Evolutionary conservation across 2,113 vertebrate genomes (phyloP).

Genomic region (Ciconia boyciana): DNA sequence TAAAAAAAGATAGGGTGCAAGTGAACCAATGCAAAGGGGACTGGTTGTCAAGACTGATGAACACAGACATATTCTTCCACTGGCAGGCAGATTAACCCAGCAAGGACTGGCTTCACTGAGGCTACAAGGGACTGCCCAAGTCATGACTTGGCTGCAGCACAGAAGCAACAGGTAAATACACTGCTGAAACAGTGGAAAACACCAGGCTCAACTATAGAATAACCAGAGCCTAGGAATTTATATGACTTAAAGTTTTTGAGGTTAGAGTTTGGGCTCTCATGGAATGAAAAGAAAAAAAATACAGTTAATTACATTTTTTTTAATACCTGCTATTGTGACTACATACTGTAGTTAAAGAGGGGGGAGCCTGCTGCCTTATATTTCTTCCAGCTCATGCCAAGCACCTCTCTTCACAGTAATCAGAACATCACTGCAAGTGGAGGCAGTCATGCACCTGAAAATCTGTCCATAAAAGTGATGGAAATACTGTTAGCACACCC

Average conservation of each 20-base stretch:
- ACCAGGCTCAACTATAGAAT: neutral
- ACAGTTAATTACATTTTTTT: neutral
- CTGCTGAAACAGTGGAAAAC: neutral
- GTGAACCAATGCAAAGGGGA: neutral
- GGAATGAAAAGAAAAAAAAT: neutral
- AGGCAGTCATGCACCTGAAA: neutral
- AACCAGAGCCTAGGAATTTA: neutral
- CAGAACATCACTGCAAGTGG: neutral
- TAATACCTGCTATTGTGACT: neutral
- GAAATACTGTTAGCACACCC: neutral
- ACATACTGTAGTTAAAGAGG: neutral
- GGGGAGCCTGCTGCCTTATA: neutral
- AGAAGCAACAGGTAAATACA: neutral
- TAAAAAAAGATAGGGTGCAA: neutral
- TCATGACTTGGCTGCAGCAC: neutral
- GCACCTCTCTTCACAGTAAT: neutral
- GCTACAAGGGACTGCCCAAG: neutral
- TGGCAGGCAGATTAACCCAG: neutral
- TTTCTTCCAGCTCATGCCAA: neutral
- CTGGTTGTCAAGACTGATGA: neutral
- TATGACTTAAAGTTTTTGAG: neutral
- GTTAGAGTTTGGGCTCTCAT: neutral
- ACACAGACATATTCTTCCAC: neutral
- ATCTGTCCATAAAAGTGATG: neutral
- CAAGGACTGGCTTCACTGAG: neutral